Base-by-base conservation (phyloP, 1,140 invertebrate genomes). In the Megathymus violae region DNA sequence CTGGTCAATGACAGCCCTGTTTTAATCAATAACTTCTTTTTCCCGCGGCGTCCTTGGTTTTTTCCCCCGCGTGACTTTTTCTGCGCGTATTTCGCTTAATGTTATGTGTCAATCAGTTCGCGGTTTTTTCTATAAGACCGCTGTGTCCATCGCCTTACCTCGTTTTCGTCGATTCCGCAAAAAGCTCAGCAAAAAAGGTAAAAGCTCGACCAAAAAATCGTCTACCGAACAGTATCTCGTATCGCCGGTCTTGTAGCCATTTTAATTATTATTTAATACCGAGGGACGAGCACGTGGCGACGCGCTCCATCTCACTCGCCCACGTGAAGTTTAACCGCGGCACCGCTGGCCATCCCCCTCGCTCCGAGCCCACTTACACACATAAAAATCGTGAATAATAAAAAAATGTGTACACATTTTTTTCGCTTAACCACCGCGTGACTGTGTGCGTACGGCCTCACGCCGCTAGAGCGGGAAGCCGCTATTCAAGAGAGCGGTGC, bases 21-120 rank as follows among this genome's bases (percentile, higher is more conserved):
- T 89, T 89, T 89, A 91, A 91, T 91, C 88, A 91, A 91, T 91
- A 91, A 88, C 78, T 91, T 91, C 85, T 91, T 91, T 89, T 91
- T 88, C 80, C 76, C 82, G 75, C 73, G 62, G 82, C 83, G 84
- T 83, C 85, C 86, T 89, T 89, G 82, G 82, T 80, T 87, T 89
- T 91, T 87, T 77, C 71, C 78, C 75, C 88, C 86, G 86, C 86
- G 86, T 84, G 81, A 89, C 80, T 80, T 74, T 82, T 80, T 84
- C 80, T 85, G 85, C 85, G 88, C 88, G 86, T 70, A 80, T 90
- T 88, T 78, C 82, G 71, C 71, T 81, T 79, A 78, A 73, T 69
- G 64, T 86, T 87, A 88, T 83, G 73, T 87, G 84, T 87, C 86
- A 91, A 89, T 87, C 77, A 80, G 72, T 41, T 31, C 67, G 64